These are phyloP conservation scores for Lycocorax pyrrhopterus DNA, from an alignment of 2,113 vertebrate species.

Conservation along the genomic window DNA sequence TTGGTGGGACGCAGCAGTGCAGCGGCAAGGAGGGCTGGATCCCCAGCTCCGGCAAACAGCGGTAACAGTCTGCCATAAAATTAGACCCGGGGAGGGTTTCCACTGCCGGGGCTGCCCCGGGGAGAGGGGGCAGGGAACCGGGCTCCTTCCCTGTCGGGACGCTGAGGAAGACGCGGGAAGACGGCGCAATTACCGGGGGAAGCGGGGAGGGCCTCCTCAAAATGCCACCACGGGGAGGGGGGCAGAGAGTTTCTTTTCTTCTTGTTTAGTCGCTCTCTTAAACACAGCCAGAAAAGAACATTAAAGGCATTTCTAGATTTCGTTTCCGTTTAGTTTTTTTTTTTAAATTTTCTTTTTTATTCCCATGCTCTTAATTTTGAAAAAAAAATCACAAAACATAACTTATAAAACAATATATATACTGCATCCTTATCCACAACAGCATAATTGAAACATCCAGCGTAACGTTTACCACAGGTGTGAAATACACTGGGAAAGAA, in stretches of 20 bases:
- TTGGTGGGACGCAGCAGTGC: neutral
- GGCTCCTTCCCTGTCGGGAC: neutral
- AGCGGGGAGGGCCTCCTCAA: neutral
- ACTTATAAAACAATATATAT: conserved; percentile 75
- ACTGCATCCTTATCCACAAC: conserved; percentile 72
- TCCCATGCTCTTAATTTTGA: conserved; percentile 68
- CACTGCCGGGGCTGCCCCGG: neutral
- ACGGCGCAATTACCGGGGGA: neutral
- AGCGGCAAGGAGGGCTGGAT: neutral
- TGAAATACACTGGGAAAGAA: conserved; percentile 72
- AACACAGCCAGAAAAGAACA: conserved; percentile 51
- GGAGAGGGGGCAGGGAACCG: neutral
- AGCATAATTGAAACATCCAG: conserved; percentile 72
- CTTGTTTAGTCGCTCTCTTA: neutral
- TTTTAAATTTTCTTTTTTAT: conserved; percentile 26
- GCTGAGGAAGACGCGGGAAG: rapidly evolving
- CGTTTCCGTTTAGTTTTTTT: neutral
- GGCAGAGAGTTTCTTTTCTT: neutral
- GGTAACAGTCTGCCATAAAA: neutral
- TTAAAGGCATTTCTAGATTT: conserved; percentile 57
- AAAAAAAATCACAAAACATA: conserved; percentile 69
- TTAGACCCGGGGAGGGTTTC: neutral
- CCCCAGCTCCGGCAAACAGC: neutral
- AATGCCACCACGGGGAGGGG: neutral
- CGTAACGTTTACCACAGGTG: conserved; percentile 70